phyloP scores from a whole-genome alignment of 2,888 invertebrate genomes.

The Tenthredo amoena region DNA sequence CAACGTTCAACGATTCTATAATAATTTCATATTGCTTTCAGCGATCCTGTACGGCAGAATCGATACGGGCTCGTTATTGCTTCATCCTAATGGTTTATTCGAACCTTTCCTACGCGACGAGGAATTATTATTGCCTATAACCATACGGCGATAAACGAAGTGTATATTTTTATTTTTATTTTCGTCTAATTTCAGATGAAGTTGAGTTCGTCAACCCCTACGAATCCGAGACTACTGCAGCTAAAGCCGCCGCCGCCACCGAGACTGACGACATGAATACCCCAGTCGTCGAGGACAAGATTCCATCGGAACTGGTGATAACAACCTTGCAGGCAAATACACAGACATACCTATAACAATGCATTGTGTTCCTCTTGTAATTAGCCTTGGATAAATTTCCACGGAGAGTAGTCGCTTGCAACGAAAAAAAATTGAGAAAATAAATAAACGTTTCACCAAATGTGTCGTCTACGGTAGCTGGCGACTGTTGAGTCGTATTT shows the following conservation, averaged over 20 bases:
- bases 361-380: background rate
- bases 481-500: background rate
- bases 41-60: background rate
- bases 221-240: slow-evolving; percentile 3
- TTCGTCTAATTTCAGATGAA: background rate
- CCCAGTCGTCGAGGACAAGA: background rate
- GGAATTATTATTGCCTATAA: background rate
- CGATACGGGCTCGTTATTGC: background rate
- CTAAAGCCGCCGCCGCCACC: slow-evolving; percentile 23
- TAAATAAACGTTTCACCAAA: background rate
- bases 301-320: slow-evolving; percentile 58
- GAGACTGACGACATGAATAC: slow-evolving; percentile 42
- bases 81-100: background rate
- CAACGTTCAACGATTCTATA: too few species aligned
- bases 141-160: background rate
- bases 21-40: too few species aligned
- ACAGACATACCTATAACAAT: background rate
- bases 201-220: slow-evolving; percentile 47
- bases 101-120: background rate
- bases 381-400: background rate
- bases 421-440: background rate
- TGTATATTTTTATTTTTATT: background rate
- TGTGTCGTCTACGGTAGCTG: background rate
- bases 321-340: slow-evolving; percentile 63
- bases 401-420: background rate